Conservation (phyloP, 2,797 vertebrate species). For the Takifugu ocellatus region DNA sequence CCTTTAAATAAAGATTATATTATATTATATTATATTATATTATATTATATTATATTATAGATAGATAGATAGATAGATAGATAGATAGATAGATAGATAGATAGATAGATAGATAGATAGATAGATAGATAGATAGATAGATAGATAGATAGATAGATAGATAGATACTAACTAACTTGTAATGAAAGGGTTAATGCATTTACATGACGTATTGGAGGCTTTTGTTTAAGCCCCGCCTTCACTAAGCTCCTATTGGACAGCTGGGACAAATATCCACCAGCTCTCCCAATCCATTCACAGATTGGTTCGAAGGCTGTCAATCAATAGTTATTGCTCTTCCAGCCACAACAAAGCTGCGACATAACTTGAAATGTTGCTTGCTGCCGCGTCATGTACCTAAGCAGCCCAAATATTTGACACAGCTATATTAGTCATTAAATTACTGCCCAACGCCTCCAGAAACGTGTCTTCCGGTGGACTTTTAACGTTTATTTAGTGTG, state of each 20-base stretch:
- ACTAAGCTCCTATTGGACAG: slow-evolving; percentile 63
- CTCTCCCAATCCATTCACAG: slow-evolving; percentile 41
- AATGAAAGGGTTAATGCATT: slow-evolving; percentile 53
- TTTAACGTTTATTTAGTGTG: background rate
- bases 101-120: no score
- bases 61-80: no score
- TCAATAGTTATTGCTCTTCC: slow-evolving; percentile 72
- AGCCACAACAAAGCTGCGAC: slow-evolving; percentile 76
- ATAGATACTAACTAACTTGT: slow-evolving; percentile 8
- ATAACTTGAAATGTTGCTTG: slow-evolving; percentile 65
- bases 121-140: no score
- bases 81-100: no score
- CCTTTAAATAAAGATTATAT: no score
- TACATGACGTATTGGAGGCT: slow-evolving; percentile 59
- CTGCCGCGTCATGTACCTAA: slow-evolving; percentile 12
- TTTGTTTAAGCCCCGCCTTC: slow-evolving; percentile 45
- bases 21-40: no score
- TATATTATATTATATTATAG: no score
- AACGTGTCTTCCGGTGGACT: background rate
- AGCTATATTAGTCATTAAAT: background rate
- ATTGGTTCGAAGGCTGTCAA: slow-evolving; percentile 71
- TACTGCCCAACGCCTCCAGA: background rate
- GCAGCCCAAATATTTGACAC: background rate
- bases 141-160: background rate
- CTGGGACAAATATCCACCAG: slow-evolving; percentile 43